Percentiles rank a stretch among this genome's conserved stretches.
phyloP scores from a whole-genome alignment of 2,113 vertebrate genomes.

The Entelurus aequoreus region DNA sequence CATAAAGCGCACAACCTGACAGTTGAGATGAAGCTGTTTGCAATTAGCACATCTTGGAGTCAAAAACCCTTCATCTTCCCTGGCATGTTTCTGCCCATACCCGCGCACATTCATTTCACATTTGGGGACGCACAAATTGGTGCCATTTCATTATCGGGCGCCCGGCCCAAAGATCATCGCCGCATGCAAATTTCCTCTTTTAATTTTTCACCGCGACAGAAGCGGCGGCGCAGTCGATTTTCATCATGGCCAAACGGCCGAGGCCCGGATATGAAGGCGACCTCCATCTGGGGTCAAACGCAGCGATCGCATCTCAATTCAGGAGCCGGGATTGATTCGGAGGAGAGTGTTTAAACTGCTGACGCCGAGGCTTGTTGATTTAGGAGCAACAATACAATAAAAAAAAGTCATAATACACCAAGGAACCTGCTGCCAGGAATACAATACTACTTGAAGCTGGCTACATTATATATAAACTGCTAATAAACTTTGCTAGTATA shows the following conservation, averaged over 20 bases:
- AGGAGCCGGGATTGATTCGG: not conserved
- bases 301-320: slow-evolving; percentile 1
- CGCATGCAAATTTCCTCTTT: slow-evolving; percentile 36
- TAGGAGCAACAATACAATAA: not conserved
- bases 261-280: slow-evolving; percentile 39
- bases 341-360: not conserved
- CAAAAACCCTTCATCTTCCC: not conserved
- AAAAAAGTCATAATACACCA: not conserved
- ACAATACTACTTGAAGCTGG: not conserved
- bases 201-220: slow-evolving; percentile 35
- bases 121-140: slow-evolving; percentile 13
- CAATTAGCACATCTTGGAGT: not conserved
- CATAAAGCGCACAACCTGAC: not conserved
- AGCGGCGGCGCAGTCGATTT: slow-evolving; percentile 25
- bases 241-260: slow-evolving; percentile 17
- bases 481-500: not conserved
- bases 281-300: slow-evolving; percentile 24
- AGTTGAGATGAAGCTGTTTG: not conserved
- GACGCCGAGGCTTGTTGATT: not conserved
- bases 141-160: slow-evolving; percentile 23
- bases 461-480: not conserved
- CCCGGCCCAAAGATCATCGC: slow-evolving; percentile 20
- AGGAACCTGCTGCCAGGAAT: not conserved
- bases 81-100: not conserved
- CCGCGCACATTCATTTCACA: slow-evolving; percentile 16